Conservation (phyloP, 2,113 vertebrate species). For the Heterotilapia buettikoferi region DNA sequence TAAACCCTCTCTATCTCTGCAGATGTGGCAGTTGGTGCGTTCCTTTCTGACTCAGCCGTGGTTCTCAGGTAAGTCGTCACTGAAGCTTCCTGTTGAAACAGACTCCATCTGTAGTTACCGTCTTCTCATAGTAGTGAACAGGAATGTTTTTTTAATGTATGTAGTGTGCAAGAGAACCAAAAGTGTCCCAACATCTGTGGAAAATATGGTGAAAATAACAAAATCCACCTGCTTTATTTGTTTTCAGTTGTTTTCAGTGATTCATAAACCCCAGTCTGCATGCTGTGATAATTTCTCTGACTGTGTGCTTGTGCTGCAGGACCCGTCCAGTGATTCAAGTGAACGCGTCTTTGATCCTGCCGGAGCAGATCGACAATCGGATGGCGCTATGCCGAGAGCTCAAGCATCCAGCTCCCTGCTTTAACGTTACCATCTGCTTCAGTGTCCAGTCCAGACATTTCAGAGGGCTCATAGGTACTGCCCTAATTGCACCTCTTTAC, state of each 20-base stretch:
- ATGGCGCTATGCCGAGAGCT: constrained; percentile 72
- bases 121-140: background rate
- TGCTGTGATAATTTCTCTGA: background rate
- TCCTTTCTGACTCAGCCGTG: constrained; percentile 85
- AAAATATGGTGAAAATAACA: background rate
- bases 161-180: background rate
- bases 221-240: background rate
- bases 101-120: background rate
- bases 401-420: constrained; percentile 75
- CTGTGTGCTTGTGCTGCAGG: constrained; percentile 59
- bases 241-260: background rate
- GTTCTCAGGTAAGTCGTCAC: constrained; percentile 80
- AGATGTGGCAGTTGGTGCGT: constrained; percentile 94
- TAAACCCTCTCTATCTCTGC: constrained; percentile 8
- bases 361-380: constrained; percentile 77
- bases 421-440: constrained; percentile 86
- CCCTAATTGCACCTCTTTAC: background rate
- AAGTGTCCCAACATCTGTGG: background rate
- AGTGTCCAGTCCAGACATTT: constrained; percentile 77
- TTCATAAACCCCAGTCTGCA: background rate
- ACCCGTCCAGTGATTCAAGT: constrained; percentile 88
- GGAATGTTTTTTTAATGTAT: background rate
- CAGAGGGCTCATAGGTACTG: constrained; percentile 78
- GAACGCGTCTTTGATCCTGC: constrained; percentile 77
- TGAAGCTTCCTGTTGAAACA: background rate